phyloP scores from a whole-genome alignment of 2,113 vertebrate species.

The Strix uralensis region DNA sequence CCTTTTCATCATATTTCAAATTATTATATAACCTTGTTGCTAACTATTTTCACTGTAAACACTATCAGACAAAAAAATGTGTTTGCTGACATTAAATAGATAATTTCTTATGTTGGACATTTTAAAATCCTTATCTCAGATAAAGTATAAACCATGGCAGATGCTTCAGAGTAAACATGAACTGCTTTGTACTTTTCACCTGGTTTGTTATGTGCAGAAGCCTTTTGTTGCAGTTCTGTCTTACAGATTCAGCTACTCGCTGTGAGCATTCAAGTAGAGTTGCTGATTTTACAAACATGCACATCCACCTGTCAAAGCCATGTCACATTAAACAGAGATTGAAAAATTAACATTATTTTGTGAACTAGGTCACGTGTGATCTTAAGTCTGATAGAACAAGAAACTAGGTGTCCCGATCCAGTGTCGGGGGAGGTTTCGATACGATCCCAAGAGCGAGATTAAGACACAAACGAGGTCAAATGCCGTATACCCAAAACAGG shows the following conservation, averaged over 20 bases:
- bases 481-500: no score
- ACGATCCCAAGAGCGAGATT: no score
- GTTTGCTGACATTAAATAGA: neutral
- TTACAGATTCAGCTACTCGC: neutral
- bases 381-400: neutral
- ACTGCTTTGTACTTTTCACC: neutral
- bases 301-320: constrained; percentile 3
- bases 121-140: neutral
- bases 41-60: neutral
- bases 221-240: neutral
- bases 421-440: no score
- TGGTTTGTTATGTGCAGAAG: neutral
- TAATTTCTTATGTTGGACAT: neutral
- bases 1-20: neutral
- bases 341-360: neutral
- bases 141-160: neutral
- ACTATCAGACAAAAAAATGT: neutral
- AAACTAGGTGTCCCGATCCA: neutral
- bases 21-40: neutral
- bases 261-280: neutral
- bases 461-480: no score
- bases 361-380: neutral
- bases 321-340: neutral
- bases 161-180: neutral
- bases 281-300: constrained; percentile 20